A percentile compares a stretch with the other conserved stretches of the same genome.
These are phyloP conservation scores for Pelecanoides urinatrix DNA, from an alignment of 2,113 vertebrate genomes.

Conservation along the genomic window DNA sequence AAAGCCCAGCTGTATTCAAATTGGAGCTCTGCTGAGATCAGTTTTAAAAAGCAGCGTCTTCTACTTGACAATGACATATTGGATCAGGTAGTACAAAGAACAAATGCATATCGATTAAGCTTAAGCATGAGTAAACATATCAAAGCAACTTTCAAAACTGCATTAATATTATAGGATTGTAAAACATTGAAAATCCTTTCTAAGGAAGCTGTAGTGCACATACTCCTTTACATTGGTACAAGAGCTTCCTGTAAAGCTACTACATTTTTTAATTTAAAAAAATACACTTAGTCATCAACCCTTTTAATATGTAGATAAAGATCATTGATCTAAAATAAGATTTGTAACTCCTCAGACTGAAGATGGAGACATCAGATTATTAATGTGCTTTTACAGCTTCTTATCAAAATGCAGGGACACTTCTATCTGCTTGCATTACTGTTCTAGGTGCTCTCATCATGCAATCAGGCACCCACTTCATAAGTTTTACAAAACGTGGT, in stretches of 20 bases:
- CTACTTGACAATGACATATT: background rate
- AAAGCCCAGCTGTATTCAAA: background rate
- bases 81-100: background rate
- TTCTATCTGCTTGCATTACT: background rate
- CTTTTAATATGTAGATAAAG: background rate
- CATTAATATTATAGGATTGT: background rate
- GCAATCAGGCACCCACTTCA: fast-evolving
- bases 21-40: background rate
- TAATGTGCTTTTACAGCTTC: background rate
- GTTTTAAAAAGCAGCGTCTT: background rate
- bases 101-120: background rate
- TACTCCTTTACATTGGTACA: background rate
- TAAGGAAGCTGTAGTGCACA: background rate
- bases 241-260: slow-evolving; percentile 4
- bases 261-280: background rate
- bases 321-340: background rate
- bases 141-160: background rate
- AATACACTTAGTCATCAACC: background rate
- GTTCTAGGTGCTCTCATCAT: background rate
- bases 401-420: background rate
- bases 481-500: background rate
- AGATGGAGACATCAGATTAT: background rate
- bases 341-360: background rate
- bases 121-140: background rate
- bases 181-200: background rate